These are phyloP conservation scores for Palloptera scutellata DNA, from an alignment of 2,888 invertebrate genomes.

Conservation along the genomic window DNA sequence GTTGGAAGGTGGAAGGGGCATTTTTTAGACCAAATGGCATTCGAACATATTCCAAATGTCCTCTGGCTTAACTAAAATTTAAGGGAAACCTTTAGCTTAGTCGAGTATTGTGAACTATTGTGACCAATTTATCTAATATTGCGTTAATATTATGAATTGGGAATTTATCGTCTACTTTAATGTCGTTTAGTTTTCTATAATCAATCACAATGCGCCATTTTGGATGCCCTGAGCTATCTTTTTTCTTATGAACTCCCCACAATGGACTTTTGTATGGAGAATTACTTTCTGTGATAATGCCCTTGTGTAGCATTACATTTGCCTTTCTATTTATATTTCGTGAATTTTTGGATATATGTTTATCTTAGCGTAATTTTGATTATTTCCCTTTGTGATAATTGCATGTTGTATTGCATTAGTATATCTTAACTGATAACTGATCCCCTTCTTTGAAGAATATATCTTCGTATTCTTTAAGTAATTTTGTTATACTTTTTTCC, in stretches of 20 bases:
- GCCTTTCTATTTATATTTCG: slow-evolving; percentile 22
- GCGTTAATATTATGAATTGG: no score
- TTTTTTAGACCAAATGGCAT: no score
- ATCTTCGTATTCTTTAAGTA: background rate
- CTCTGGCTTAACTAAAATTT: no score
- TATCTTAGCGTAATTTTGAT: background rate
- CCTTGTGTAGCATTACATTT: slow-evolving; percentile 24
- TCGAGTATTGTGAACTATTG: no score
- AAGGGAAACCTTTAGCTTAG: no score
- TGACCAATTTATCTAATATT: no score
- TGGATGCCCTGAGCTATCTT: slow-evolving; percentile 19
- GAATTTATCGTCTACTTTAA: background rate
- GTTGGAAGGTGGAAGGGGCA: no score
- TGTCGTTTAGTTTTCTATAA: slow-evolving; percentile 22
- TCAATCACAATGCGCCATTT: slow-evolving; percentile 31
- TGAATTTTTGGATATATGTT: slow-evolving; percentile 23
- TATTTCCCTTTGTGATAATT: background rate
- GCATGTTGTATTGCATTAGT: background rate
- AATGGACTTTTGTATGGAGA: slow-evolving; percentile 26
- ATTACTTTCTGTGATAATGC: slow-evolving; percentile 18
- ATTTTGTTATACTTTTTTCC: no score
- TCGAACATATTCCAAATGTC: no score
- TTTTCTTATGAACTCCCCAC: slow-evolving; percentile 30
- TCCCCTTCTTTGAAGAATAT: slow-evolving; percentile 7
- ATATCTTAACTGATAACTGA: background rate